Conservation (phyloP, 1,140 invertebrate species). For the Heliconius congener region DNA sequence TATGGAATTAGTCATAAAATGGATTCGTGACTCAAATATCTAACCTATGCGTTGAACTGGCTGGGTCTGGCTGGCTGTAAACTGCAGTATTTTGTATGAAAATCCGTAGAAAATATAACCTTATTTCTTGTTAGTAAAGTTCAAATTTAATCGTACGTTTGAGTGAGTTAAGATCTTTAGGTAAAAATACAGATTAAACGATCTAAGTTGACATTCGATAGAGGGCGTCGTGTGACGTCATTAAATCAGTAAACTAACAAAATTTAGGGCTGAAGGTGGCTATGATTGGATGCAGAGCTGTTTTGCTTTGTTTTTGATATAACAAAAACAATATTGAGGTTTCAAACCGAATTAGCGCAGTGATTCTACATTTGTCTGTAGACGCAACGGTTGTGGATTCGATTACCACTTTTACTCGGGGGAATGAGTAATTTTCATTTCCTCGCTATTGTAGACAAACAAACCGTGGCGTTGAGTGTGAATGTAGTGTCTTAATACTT, state of each 20-base stretch:
- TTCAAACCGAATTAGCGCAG: too few species aligned
- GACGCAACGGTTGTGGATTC: too few species aligned
- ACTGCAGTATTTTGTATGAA: background rate
- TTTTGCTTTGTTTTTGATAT: slow-evolving; percentile 15
- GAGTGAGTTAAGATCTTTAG: slow-evolving; percentile 36
- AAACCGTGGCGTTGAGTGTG: too few species aligned
- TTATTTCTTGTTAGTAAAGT: slow-evolving; percentile 21
- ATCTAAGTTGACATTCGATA: slow-evolving; percentile 79
- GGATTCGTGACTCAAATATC: slow-evolving; percentile 80
- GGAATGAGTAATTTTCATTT: too few species aligned
- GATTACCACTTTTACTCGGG: too few species aligned
- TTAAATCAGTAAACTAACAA: slow-evolving; percentile 77
- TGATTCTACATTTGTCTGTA: too few species aligned
- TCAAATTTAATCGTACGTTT: slow-evolving; percentile 1
- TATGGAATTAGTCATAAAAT: slow-evolving; percentile 82
- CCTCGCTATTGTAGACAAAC: too few species aligned
- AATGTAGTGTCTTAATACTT: too few species aligned
- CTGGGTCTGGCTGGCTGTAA: too few species aligned
- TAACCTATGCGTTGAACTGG: slow-evolving; percentile 67
- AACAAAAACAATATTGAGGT: background rate
- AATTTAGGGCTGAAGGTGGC: slow-evolving; percentile 69
- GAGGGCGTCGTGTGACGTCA: slow-evolving; percentile 75
- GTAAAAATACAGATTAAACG: slow-evolving; percentile 27
- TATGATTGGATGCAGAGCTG: slow-evolving; percentile 45
- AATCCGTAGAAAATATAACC: slow-evolving; percentile 16